These are phyloP conservation scores for Agriotes lineatus DNA, from an alignment of 2,888 invertebrate genomes.

Conservation along the genomic window DNA sequence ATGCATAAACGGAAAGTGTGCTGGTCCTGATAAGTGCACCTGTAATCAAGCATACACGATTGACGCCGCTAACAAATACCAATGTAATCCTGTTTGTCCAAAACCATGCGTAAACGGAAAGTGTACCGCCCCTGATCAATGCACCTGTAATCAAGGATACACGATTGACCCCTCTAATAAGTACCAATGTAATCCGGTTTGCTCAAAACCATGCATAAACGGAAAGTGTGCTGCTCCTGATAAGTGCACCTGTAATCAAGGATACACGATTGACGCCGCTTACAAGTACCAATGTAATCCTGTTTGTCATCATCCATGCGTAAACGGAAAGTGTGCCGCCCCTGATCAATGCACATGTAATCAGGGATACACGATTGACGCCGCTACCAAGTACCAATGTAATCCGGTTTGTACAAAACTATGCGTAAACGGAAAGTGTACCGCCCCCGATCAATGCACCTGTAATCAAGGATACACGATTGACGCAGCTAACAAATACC, in stretches of 20 bases:
- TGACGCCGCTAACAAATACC: slow-evolving; percentile 36
- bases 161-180: slow-evolving; percentile 68
- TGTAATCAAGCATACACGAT: slow-evolving; percentile 73
- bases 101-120: slow-evolving; percentile 69
- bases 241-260: slow-evolving; percentile 47
- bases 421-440: slow-evolving; percentile 67
- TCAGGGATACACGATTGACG: slow-evolving; percentile 41
- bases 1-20: slow-evolving; percentile 35
- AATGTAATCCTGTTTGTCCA: slow-evolving; percentile 69
- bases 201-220: slow-evolving; percentile 69
- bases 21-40: slow-evolving; percentile 67
- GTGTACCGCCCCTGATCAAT: slow-evolving; percentile 64
- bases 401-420: slow-evolving; percentile 45
- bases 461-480: slow-evolving; percentile 18
- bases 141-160: slow-evolving; percentile 74
- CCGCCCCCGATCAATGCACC: slow-evolving; percentile 59
- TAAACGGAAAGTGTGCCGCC: slow-evolving; percentile 67
- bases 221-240: slow-evolving; percentile 67
- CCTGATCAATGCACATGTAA: slow-evolving; percentile 54
- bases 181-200: slow-evolving; percentile 72
- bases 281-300: slow-evolving; percentile 43
- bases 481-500: slow-evolving; percentile 27
- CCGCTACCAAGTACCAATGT: slow-evolving; percentile 38
- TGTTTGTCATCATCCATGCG: slow-evolving; percentile 55
- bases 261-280: slow-evolving; percentile 50